Percentiles rank a stretch among this genome's conserved stretches.
Conservation (phyloP, 2,113 vertebrate genomes). For the Rhagologus leucostigma region DNA sequence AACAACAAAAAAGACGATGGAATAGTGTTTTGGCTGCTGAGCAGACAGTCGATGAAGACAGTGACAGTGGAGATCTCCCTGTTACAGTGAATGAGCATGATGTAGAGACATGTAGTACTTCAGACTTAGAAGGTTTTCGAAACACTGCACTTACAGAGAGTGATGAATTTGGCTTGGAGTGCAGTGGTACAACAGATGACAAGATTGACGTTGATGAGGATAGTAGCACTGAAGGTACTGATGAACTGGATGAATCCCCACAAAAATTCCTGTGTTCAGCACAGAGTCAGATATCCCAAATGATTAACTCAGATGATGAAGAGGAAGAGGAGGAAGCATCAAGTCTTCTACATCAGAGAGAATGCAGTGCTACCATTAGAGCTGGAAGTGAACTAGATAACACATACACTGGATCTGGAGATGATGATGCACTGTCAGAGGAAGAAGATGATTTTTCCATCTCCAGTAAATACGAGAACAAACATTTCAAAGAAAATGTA, state of each 20-base stretch:
- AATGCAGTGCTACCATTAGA: slow-evolving; percentile 59
- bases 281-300: not conserved
- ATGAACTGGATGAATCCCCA: slow-evolving; percentile 65
- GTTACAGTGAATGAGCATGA: slow-evolving; percentile 28
- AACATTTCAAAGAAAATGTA: slow-evolving; percentile 3
- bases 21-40: not conserved
- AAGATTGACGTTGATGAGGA: slow-evolving; percentile 54
- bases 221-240: slow-evolving; percentile 61
- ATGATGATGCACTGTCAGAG: slow-evolving; percentile 80
- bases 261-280: slow-evolving; percentile 22
- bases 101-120: slow-evolving; percentile 52
- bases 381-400: slow-evolving; percentile 75
- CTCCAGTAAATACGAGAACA: slow-evolving; percentile 11
- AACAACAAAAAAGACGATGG: not conserved
- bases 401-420: slow-evolving; percentile 74
- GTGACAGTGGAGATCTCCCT: slow-evolving; percentile 66
- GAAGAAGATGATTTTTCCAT: slow-evolving; percentile 70
- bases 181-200: not conserved
- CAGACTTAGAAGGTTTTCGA: slow-evolving; percentile 62
- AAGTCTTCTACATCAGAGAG: not conserved
- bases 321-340: slow-evolving; percentile 66
- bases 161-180: slow-evolving; percentile 56
- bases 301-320: slow-evolving; percentile 70
- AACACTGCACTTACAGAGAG: slow-evolving; percentile 5
- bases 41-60: slow-evolving; percentile 66